phyloP scores from a whole-genome alignment of 2,113 vertebrate species.

The Psittacara wagleri region DNA sequence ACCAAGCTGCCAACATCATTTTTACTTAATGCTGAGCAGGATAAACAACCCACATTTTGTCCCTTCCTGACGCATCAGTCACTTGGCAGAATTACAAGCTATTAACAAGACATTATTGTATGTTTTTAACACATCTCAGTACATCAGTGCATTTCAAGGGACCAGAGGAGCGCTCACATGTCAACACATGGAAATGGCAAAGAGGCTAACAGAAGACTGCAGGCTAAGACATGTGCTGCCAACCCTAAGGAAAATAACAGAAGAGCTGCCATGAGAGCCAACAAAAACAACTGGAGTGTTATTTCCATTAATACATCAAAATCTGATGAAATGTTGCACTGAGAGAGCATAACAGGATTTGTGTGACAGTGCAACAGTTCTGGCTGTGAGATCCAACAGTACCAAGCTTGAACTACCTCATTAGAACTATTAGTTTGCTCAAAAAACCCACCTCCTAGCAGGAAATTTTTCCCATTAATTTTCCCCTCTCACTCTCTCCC shows the following conservation, averaged over 20 bases:
- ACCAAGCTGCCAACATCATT: neutral
- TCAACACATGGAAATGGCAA: neutral
- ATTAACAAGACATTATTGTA: fast-evolving
- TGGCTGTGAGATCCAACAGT: neutral
- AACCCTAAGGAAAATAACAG: neutral
- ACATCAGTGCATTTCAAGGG: fast-evolving
- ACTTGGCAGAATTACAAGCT: neutral
- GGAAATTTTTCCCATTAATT: too few species aligned
- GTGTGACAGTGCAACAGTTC: fast-evolving
- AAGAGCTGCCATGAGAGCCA: neutral
- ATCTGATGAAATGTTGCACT: neutral
- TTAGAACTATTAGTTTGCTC: neutral
- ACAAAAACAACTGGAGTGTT: neutral
- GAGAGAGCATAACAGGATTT: neutral
- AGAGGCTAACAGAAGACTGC: neutral
- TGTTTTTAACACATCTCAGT: neutral
- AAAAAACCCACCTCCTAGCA: neutral
- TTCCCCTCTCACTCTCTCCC: neutral
- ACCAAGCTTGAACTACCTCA: neutral
- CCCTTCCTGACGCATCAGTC: neutral
- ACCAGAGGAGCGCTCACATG: fast-evolving
- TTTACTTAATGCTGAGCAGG: fast-evolving
- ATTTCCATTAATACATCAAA: neutral
- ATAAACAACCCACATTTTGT: neutral
- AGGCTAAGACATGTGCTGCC: neutral